Evolutionary conservation across 1,140 invertebrate species (phyloP).

Genomic region (Diorhabda carinulata): DNA sequence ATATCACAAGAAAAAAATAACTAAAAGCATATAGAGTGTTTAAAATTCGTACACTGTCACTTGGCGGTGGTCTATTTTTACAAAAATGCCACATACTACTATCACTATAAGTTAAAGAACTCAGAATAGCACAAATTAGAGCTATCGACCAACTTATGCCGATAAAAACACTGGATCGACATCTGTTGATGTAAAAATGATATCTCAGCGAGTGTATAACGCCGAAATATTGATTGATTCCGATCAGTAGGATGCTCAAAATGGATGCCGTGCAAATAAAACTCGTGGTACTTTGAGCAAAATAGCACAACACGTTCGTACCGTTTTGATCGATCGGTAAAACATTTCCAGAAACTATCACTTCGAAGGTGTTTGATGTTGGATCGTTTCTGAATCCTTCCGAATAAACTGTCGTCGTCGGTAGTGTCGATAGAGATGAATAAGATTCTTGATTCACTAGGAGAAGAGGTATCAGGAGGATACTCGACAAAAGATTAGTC

Average conservation of each 20-base stretch:
- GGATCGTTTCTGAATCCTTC: not conserved
- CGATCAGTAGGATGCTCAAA: conserved; percentile 66
- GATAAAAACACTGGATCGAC: conserved; percentile 67
- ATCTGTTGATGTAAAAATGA: conserved; percentile 69
- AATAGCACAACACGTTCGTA: conserved; percentile 45
- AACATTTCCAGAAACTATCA: conserved; percentile 1
- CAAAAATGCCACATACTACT: conserved; percentile 52
- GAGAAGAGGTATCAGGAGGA: conserved; percentile 58
- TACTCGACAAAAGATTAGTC: conserved; percentile 62
- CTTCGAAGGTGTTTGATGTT: not conserved
- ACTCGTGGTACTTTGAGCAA: conserved; percentile 53
- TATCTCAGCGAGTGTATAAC: conserved; percentile 84
- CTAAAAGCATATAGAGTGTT: conserved; percentile 48
- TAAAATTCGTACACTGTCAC: conserved; percentile 22
- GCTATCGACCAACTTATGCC: conserved; percentile 63
- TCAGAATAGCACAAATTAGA: conserved; percentile 52
- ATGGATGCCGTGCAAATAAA: conserved; percentile 54
- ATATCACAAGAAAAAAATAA: conserved; percentile 58
- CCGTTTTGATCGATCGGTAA: not conserved
- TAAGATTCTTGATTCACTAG: conserved; percentile 49
- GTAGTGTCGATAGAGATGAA: conserved; percentile 16
- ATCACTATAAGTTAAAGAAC: conserved; percentile 42
- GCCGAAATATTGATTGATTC: conserved; percentile 81
- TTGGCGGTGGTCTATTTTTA: conserved; percentile 46
- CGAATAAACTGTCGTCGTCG: conserved; percentile 14